A percentile compares a stretch with the other conserved stretches of the same genome.
Evolutionary conservation across 2,797 vertebrate species (phyloP).

Genomic region (Enteromius mattozi): DNA sequence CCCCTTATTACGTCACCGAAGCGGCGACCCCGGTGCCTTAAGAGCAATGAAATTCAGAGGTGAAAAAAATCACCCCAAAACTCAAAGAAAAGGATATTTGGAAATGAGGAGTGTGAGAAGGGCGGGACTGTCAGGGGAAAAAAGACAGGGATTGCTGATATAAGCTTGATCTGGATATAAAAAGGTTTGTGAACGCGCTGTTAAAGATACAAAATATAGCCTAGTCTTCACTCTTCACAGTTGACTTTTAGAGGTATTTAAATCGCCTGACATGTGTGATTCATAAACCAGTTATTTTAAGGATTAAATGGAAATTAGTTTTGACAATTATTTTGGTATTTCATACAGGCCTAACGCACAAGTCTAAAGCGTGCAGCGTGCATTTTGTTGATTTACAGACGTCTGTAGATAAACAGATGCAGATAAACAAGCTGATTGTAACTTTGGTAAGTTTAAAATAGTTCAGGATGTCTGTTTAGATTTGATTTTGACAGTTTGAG

Average conservation of each 20-base stretch:
- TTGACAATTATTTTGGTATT: neutral
- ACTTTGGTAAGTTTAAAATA: neutral
- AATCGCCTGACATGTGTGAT: neutral
- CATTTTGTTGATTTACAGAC: neutral
- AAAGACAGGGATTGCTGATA: neutral
- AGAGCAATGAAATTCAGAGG: neutral
- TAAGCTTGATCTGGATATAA: neutral
- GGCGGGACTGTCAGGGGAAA: neutral
- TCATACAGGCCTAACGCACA: neutral
- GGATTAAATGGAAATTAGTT: neutral
- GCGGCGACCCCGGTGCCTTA: constrained; percentile 6
- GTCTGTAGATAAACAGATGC: neutral
- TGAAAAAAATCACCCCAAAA: neutral
- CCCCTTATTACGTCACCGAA: constrained; percentile 8
- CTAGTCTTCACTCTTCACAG: neutral
- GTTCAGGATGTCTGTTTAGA: neutral
- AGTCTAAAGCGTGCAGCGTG: neutral
- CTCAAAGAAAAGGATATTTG: neutral
- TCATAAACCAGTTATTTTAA: constrained; percentile 3
- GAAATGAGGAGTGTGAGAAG: neutral
- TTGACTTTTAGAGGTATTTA: constrained; percentile 3
- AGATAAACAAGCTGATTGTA: neutral
- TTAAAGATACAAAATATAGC: neutral
- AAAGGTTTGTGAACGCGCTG: constrained; percentile 15
- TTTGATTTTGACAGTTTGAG: neutral